These are phyloP conservation scores for Sebastes hubbsi DNA, from an alignment of 2,797 vertebrate genomes.

Conservation along the genomic window DNA sequence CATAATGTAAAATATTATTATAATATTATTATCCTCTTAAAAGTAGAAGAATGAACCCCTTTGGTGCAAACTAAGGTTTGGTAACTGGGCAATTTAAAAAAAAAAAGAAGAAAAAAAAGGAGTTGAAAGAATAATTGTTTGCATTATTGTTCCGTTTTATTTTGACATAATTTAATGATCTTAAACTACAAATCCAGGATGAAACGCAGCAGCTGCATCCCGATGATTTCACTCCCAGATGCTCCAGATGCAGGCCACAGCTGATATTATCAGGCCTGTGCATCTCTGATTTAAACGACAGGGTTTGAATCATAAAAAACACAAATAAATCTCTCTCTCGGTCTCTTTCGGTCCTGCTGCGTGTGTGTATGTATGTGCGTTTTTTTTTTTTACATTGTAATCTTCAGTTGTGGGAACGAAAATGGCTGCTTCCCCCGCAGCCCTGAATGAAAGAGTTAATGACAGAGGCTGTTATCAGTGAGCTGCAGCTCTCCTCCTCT, in stretches of 20 bases:
- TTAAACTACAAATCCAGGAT: neutral
- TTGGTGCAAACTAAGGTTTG: neutral
- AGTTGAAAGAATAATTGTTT: accelerated
- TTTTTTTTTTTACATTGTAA: neutral
- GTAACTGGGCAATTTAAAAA: too few species aligned
- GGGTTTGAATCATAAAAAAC: neutral
- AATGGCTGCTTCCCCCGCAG: conserved; percentile 29
- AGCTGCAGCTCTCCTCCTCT: conserved; percentile 77
- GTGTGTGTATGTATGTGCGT: neutral
- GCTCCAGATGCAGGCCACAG: conserved; percentile 18
- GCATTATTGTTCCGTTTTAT: neutral
- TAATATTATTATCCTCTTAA: neutral
- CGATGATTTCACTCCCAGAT: neutral
- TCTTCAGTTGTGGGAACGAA: conserved; percentile 39
- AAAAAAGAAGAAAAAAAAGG: neutral
- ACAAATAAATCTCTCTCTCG: neutral
- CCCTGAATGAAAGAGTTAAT: conserved; percentile 77
- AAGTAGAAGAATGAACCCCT: neutral
- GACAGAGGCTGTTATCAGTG: conserved; percentile 86
- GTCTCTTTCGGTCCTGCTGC: neutral
- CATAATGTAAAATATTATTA: neutral
- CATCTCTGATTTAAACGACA: conserved; percentile 1
- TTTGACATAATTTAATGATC: neutral
- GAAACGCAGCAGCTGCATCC: neutral
- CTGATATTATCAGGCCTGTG: conserved; percentile 29